Evolutionary conservation across 2,888 invertebrate species (phyloP).

Genomic region (Pimpla rufipes): DNA sequence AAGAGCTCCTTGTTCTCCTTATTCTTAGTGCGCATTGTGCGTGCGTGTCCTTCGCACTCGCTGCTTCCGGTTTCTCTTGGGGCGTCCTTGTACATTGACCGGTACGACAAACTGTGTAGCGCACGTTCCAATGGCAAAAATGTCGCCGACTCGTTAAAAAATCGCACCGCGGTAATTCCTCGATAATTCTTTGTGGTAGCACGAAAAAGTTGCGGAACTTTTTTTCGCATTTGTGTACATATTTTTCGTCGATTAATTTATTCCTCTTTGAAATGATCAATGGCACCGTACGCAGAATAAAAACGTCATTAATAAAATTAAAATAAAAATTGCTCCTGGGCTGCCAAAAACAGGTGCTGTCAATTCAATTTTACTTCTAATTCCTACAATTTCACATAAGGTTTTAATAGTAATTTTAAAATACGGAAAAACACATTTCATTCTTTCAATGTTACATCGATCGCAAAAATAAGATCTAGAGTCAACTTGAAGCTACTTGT

Average conservation of each 20-base stretch:
- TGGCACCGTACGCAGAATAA: too few species aligned
- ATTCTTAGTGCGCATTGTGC: conserved; percentile 29
- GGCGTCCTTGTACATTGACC: conserved; percentile 52
- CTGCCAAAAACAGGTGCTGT: too few species aligned
- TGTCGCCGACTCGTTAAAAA: conserved; percentile 5
- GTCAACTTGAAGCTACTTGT: too few species aligned
- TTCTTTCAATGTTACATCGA: too few species aligned
- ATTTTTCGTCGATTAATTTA: background rate
- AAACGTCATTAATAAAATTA: too few species aligned
- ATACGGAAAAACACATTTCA: too few species aligned
- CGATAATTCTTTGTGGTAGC: background rate
- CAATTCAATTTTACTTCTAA: too few species aligned
- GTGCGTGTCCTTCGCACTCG: conserved; percentile 62
- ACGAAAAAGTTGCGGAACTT: background rate
- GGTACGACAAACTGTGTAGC: conserved; percentile 1
- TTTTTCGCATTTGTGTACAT: background rate
- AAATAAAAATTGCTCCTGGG: too few species aligned
- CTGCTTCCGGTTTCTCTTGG: conserved; percentile 51
- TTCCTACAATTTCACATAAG: too few species aligned
- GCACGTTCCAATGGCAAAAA: conserved; percentile 11
- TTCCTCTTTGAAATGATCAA: background rate
- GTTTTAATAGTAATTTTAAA: too few species aligned
- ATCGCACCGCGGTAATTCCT: background rate
- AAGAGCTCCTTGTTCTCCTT: too few species aligned
- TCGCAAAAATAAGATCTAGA: too few species aligned